These are phyloP conservation scores for Anas flavirostris DNA, from an alignment of 2,797 vertebrate genomes.

Conservation along the genomic window DNA sequence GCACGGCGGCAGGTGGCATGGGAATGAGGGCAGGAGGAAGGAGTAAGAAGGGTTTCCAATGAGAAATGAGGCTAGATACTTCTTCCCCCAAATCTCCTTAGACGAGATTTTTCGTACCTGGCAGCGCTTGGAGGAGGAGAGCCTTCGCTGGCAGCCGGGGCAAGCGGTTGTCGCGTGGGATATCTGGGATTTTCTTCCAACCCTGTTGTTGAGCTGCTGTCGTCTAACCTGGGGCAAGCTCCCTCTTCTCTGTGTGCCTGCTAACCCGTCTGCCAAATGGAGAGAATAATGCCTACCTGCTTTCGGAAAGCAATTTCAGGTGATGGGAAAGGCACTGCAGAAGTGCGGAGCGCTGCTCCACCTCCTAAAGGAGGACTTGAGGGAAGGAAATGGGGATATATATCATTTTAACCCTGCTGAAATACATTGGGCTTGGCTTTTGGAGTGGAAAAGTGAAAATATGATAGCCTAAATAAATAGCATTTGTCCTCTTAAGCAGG, in stretches of 20 bases:
- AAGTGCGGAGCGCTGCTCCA: neutral
- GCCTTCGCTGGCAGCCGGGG: neutral
- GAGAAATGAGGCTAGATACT: neutral
- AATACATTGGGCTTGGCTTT: neutral
- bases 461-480: neutral
- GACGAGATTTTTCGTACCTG: neutral
- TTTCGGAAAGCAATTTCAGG: neutral
- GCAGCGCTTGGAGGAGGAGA: neutral
- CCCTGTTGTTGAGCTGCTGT: rapidly evolving
- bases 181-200: neutral
- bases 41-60: neutral
- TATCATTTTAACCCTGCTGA: neutral
- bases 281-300: neutral
- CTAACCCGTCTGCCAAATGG: neutral
- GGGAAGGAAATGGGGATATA: neutral
- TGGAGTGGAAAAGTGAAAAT: constrained; percentile 13
- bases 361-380: neutral
- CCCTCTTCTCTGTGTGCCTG: neutral
- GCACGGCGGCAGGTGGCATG: neutral
- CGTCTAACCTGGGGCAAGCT: neutral
- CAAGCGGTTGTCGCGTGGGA: rapidly evolving
- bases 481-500: neutral
- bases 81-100: rapidly evolving
- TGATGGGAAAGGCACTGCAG: neutral
- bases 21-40: neutral